Percentiles rank a stretch among this genome's conserved stretches.
phyloP scores from a whole-genome alignment of 1,140 invertebrate species.

The Vanessa tameamea region DNA sequence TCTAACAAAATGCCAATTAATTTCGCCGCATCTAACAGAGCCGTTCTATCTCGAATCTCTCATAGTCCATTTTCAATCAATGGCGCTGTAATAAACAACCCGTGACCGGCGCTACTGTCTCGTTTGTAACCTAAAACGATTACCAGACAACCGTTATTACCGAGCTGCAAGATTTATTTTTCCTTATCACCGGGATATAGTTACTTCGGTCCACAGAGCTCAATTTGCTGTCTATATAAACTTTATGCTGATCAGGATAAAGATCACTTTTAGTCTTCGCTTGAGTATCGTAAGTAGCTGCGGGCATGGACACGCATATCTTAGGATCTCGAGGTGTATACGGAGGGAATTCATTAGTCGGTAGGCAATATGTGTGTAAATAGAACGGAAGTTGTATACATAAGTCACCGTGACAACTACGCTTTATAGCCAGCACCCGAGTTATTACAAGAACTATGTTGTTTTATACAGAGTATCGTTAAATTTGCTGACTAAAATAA shows the following conservation, averaged over 20 bases:
- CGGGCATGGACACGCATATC: constrained; percentile 69
- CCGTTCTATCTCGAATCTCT: constrained; percentile 36
- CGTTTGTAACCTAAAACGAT: constrained; percentile 40
- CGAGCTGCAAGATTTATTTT: constrained; percentile 47
- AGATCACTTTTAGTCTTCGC: constrained; percentile 32
- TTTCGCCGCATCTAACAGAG: constrained; percentile 14
- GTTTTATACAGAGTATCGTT: constrained; percentile 18
- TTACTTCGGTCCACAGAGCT: constrained; percentile 41
- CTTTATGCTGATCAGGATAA: constrained; percentile 38
- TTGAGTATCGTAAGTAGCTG: constrained; percentile 36
- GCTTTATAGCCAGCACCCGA: constrained; percentile 22
- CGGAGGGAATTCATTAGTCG: constrained; percentile 71
- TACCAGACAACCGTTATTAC: constrained; percentile 36
- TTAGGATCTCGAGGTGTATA: constrained; percentile 67
- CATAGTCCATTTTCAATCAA: constrained; percentile 58
- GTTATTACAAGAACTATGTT: constrained; percentile 16
- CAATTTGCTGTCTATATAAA: constrained; percentile 23
- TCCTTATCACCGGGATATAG: constrained; percentile 42
- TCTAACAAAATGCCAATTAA: constrained; percentile 24
- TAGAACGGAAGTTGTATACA: constrained; percentile 71
- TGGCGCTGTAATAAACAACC: constrained; percentile 59
- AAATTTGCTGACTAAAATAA: constrained; percentile 13
- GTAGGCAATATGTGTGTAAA: constrained; percentile 70
- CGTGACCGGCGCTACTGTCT: constrained; percentile 55
- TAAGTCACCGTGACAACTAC: constrained; percentile 57